Conservation (phyloP, 2,113 vertebrate genomes). For the Catagonus wagneri region DNA sequence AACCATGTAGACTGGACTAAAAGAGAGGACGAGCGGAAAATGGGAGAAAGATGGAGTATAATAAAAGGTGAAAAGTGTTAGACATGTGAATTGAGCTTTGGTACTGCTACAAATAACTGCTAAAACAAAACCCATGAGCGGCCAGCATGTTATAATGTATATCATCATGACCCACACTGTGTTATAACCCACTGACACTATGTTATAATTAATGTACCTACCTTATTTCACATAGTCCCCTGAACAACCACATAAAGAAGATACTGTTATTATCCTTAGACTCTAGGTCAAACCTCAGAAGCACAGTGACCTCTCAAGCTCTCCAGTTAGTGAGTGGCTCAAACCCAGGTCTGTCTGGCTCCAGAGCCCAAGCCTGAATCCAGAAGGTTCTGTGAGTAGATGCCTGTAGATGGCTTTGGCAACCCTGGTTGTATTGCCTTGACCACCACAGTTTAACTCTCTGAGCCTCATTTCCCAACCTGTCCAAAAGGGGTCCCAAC, state of each 20-base stretch:
- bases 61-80: neutral
- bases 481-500: slow-evolving; percentile 38
- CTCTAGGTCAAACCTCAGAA: neutral
- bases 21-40: neutral
- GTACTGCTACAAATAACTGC: neutral
- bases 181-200: neutral
- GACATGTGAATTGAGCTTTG: neutral
- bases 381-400: neutral
- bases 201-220: neutral
- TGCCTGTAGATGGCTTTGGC: neutral
- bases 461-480: slow-evolving; percentile 34
- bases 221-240: neutral
- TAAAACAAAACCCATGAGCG: neutral
- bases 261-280: neutral
- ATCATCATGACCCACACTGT: neutral
- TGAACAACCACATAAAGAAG: neutral
- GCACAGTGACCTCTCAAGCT: neutral
- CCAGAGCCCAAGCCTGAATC: neutral
- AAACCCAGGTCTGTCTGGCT: neutral
- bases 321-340: neutral
- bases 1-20: neutral
- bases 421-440: neutral
- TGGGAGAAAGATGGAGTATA: neutral
- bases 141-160: neutral
- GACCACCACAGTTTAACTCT: neutral